phyloP scores from a whole-genome alignment of 2,797 vertebrate genomes.

The Tarsius wallacei region DNA sequence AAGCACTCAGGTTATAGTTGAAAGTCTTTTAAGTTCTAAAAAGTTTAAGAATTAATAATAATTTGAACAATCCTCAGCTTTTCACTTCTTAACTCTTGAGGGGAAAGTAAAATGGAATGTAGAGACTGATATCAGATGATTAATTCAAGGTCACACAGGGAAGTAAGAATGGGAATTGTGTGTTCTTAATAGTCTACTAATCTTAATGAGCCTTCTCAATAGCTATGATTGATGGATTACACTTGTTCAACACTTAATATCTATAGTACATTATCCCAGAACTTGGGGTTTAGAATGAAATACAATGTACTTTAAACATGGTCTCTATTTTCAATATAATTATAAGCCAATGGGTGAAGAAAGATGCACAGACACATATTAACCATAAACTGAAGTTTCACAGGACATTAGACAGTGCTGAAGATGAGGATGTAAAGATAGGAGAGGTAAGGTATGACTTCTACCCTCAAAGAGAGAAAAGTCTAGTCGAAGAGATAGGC shows the following conservation, averaged over 20 bases:
- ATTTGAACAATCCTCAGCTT: constrained; percentile 49
- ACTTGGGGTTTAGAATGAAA: constrained; percentile 51
- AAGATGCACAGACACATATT: background rate
- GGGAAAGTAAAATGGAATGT: background rate
- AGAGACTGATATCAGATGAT: constrained; percentile 3
- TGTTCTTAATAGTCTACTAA: constrained; percentile 52
- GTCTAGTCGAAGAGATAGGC: background rate
- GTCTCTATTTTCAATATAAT: constrained; percentile 23
- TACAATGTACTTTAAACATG: background rate
- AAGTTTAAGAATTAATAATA: background rate
- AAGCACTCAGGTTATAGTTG: background rate
- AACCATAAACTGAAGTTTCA: background rate
- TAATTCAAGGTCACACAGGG: constrained; percentile 43
- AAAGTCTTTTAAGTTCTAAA: constrained; percentile 33
- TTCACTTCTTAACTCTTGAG: background rate
- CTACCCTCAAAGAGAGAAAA: background rate
- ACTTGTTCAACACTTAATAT: constrained; percentile 30
- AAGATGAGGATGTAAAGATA: background rate
- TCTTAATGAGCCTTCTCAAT: constrained; percentile 51
- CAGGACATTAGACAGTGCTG: background rate
- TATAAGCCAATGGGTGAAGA: background rate
- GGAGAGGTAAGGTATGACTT: background rate
- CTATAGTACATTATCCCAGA: constrained; percentile 29
- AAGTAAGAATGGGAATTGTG: background rate
- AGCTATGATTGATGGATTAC: constrained; percentile 48